phyloP scores from a whole-genome alignment of 2,113 vertebrate genomes.

The Aleadryas rufinucha region DNA sequence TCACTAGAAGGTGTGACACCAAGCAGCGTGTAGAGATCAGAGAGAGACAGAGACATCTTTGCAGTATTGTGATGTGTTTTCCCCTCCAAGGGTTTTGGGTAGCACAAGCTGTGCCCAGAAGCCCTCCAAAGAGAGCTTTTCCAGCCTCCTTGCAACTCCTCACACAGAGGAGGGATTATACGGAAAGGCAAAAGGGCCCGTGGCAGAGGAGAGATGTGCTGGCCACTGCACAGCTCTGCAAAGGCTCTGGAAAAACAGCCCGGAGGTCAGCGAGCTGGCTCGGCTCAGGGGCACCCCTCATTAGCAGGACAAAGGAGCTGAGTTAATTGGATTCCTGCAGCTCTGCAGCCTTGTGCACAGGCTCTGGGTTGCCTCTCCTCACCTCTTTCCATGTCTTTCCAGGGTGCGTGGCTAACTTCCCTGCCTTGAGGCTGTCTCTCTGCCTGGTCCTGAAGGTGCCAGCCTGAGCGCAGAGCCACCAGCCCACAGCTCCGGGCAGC shows the following conservation, averaged over 20 bases:
- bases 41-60: neutral
- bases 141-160: neutral
- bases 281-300: neutral
- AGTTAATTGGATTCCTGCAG: neutral
- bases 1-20: neutral
- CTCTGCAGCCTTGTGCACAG: neutral
- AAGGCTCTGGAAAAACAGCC: neutral
- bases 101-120: neutral
- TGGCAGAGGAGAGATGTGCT: neutral
- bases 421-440: neutral
- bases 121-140: neutral
- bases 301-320: neutral
- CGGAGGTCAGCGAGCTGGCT: fast-evolving
- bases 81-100: neutral
- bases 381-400: neutral
- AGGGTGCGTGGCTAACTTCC: neutral
- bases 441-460: neutral
- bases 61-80: fast-evolving
- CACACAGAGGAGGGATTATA: fast-evolving
- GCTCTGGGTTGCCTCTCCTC: neutral
- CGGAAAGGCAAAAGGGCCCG: neutral
- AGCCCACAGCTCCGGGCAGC: neutral
- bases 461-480: neutral
- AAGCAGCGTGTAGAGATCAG: fast-evolving
- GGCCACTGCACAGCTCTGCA: neutral